These are phyloP conservation scores for mouse (Mus musculus) DNA, from an alignment of 2,113 vertebrate genomes.

Conservation along the genomic window DNA sequence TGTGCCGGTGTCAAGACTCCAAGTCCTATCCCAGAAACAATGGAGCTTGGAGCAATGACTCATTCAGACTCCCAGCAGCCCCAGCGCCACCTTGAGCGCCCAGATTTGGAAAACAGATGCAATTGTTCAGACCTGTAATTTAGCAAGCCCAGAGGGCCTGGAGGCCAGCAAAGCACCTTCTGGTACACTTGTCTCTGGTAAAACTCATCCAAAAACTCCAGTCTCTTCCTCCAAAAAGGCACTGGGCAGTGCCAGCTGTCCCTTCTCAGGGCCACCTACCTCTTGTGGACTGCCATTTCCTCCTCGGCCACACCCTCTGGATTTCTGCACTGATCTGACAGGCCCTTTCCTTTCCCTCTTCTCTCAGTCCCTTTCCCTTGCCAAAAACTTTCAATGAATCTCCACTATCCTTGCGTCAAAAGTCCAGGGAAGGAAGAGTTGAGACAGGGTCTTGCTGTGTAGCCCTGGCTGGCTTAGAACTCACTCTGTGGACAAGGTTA, in stretches of 20 bases:
- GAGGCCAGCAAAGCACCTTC: not conserved
- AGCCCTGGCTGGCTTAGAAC: not conserved
- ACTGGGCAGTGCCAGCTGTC: not conserved
- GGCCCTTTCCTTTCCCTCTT: not conserved
- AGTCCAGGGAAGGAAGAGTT: not conserved
- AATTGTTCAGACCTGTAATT: not conserved
- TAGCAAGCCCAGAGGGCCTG: not conserved
- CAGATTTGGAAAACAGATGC: not conserved
- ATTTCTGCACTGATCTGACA: not conserved
- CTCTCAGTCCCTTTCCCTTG: not conserved
- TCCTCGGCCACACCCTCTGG: not conserved
- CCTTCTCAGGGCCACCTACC: constrained; percentile 7
- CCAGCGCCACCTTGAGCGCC: not conserved
- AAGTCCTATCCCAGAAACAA: not conserved
- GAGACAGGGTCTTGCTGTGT: not conserved
- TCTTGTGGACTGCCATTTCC: not conserved
- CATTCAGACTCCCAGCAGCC: not conserved
- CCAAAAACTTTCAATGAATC: not conserved
- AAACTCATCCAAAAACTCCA: not conserved
- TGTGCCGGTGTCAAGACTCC: not conserved
- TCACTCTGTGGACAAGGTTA: not conserved
- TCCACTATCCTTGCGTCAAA: not conserved
- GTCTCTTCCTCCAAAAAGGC: constrained; percentile 1
- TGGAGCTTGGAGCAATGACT: not conserved
- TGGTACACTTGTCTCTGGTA: not conserved